These are phyloP conservation scores for Oreochromis grahami DNA, from an alignment of 2,797 vertebrate species.

Conservation along the genomic window DNA sequence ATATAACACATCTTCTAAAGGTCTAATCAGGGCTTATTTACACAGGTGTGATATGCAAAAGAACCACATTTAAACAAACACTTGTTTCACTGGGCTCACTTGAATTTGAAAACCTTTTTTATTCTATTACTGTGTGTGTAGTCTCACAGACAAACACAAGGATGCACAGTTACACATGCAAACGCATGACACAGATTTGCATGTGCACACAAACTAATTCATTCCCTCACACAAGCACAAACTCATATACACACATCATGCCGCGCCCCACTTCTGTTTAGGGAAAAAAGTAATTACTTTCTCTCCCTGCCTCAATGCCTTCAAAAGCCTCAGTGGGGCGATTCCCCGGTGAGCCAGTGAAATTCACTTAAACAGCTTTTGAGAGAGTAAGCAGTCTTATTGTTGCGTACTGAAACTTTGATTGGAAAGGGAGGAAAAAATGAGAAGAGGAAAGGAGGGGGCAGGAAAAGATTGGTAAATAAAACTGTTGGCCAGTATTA, in stretches of 20 bases:
- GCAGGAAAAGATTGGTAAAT: slow-evolving; percentile 62
- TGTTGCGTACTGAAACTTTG: slow-evolving; percentile 75
- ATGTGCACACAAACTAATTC: slow-evolving; percentile 34
- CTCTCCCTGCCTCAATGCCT: slow-evolving; percentile 77
- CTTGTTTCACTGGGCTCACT: not conserved
- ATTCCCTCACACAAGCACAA: slow-evolving; percentile 29
- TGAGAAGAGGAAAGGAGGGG: slow-evolving; percentile 34
- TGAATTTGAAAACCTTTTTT: slow-evolving; percentile 21
- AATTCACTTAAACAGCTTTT: slow-evolving; percentile 81
- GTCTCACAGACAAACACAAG: slow-evolving; percentile 12
- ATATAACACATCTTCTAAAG: not conserved
- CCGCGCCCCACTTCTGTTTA: slow-evolving; percentile 74
- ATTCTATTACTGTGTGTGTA: not conserved
- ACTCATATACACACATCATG: slow-evolving; percentile 41
- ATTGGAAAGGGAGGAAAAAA: slow-evolving; percentile 64
- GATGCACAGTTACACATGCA: slow-evolving; percentile 11
- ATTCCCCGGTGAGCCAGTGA: slow-evolving; percentile 76
- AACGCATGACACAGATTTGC: slow-evolving; percentile 41
- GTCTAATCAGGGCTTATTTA: not conserved
- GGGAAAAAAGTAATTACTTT: slow-evolving; percentile 81
- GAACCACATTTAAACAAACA: not conserved
- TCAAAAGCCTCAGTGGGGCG: slow-evolving; percentile 75
- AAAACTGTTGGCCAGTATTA: slow-evolving; percentile 61
- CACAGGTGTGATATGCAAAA: not conserved
- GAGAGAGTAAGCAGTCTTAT: slow-evolving; percentile 80